Conservation (phyloP, 1,140 invertebrate species). For the Reticulitermes speratus region DNA sequence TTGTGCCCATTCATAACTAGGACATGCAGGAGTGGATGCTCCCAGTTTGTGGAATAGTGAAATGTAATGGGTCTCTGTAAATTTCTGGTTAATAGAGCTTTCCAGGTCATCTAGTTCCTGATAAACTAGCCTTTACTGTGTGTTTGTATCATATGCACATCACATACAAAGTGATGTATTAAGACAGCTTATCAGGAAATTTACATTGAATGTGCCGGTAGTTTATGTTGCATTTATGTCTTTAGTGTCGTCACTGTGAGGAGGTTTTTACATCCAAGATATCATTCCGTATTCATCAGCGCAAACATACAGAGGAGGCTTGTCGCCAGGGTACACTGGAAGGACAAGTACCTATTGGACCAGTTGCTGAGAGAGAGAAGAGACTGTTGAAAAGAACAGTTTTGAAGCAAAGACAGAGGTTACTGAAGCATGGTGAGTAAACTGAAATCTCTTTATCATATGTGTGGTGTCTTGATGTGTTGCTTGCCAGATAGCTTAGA, state of each 20-base stretch:
- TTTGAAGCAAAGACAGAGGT: constrained; percentile 10
- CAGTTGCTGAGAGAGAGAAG: constrained; percentile 36
- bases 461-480: neutral
- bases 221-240: constrained; percentile 31
- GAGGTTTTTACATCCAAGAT: constrained; percentile 46
- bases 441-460: neutral
- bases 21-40: too few species aligned
- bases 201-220: neutral
- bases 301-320: constrained; percentile 44
- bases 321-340: constrained; percentile 39
- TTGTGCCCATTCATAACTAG: too few species aligned
- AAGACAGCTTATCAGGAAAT: too few species aligned
- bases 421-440: neutral
- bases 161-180: too few species aligned
- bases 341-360: constrained; percentile 38
- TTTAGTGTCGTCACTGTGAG: constrained; percentile 45
- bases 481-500: neutral
- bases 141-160: too few species aligned
- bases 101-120: too few species aligned
- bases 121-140: too few species aligned
- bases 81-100: too few species aligned
- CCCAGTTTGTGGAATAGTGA: too few species aligned
- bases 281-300: constrained; percentile 44
- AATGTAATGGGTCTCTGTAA: too few species aligned
- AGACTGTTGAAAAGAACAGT: neutral